These are phyloP conservation scores for Dromaius novaehollandiae DNA, from an alignment of 2,113 vertebrate species.

Conservation along the genomic window DNA sequence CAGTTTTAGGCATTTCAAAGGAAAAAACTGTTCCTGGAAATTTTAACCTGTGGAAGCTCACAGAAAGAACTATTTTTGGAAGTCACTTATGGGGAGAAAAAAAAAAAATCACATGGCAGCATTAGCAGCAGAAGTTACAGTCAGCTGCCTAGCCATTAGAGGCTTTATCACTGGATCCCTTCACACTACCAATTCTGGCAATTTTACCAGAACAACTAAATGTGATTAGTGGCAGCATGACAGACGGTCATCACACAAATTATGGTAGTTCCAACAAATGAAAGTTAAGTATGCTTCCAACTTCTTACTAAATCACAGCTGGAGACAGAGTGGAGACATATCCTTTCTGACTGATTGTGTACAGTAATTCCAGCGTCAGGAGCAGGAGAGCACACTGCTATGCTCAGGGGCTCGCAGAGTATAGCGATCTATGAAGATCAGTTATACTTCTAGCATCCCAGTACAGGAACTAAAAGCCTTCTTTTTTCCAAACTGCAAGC, in stretches of 20 bases:
- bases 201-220: neutral
- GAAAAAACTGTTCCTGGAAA: neutral
- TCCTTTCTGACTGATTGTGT: neutral
- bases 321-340: neutral
- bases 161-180: neutral
- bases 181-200: neutral
- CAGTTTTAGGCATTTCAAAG: neutral
- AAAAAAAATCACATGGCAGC: neutral
- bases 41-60: neutral
- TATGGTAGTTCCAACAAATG: neutral
- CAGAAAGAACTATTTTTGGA: neutral
- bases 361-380: neutral
- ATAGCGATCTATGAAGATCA: neutral
- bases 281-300: neutral
- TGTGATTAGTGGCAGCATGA: neutral
- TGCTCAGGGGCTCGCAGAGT: neutral
- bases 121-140: neutral
- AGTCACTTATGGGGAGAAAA: neutral
- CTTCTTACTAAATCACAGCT: neutral
- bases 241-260: neutral
- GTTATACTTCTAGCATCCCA: neutral
- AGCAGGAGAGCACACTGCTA: neutral
- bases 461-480: neutral
- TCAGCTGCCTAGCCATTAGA: neutral
- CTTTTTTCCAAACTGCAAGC: neutral